Evolutionary conservation across 1,140 invertebrate genomes (phyloP).

Genomic region (Paraescarpia echinospica): DNA sequence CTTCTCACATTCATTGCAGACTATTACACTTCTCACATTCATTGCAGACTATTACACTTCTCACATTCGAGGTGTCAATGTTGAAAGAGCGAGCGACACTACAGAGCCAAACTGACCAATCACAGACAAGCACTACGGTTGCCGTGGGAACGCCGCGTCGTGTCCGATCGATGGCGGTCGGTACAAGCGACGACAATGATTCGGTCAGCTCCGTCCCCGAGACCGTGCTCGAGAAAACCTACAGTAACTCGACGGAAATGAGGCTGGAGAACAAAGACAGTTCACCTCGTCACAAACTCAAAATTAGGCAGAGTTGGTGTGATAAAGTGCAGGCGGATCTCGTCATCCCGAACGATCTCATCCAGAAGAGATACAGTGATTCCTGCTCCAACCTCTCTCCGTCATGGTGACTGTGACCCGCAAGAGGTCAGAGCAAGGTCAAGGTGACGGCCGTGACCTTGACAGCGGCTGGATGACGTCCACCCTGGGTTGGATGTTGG

Average conservation of each 20-base stretch:
- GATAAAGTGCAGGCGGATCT: background rate
- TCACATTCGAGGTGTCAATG: slow-evolving; percentile 14
- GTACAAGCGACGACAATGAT: background rate
- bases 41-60: slow-evolving; percentile 20
- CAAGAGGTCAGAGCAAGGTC: background rate
- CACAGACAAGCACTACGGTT: background rate
- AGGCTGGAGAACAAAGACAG: background rate
- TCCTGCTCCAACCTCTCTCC: background rate
- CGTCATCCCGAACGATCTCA: background rate
- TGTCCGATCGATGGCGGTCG: slow-evolving; percentile 6
- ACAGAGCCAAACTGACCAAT: background rate
- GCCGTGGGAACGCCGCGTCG: background rate
- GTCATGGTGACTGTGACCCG: background rate
- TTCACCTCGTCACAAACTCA: background rate
- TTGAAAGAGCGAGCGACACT: slow-evolving; percentile 18
- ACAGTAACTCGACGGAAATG: background rate
- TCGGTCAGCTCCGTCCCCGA: background rate
- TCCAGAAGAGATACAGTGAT: background rate
- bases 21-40: too few relatives aligned
- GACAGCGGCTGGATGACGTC: background rate
- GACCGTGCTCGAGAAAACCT: background rate
- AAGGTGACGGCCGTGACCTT: background rate
- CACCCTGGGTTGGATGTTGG: background rate
- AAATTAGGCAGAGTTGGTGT: background rate
- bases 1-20: too few relatives aligned